Base-by-base conservation (phyloP, 2,888 invertebrate genomes). In the Torymus auratus region DNA sequence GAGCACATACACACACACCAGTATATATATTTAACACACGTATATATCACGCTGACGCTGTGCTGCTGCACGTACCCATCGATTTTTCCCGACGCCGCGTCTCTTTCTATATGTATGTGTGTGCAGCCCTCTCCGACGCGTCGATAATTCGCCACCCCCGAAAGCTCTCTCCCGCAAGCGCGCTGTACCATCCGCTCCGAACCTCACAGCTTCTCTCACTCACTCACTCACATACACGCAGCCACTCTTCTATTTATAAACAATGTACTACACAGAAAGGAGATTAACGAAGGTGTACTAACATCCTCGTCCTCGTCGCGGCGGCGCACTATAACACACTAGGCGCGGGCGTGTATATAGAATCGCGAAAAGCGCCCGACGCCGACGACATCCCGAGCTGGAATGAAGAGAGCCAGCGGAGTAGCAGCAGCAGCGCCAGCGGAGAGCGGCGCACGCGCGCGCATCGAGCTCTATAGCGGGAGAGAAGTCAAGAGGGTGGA, bases 311-410 rank as follows among this genome's bases (percentile, higher is more conserved):
- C 41, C 1, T 41, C 41, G 41, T 41, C 41, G 7, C 7, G 41
- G 7, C 7, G 3, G 5, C 41, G 7, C 41, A 7, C 41, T 5
- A 10, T n/a, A n/a, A n/a, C 41, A 10, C 41, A 41, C 7, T 7
- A 41, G 41, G 41, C 41, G 41, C 41, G 41, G 41, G 41, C 41
- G 41, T 5, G 41, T 41, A 41, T 28, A 28, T 41, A 7, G 41
- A 41, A 41, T 41, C 41, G 41, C 41, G 7, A 41, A 41, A 41
- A 41, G 50, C 68, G 17, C 13, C 67, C 72, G 72, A 53, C 53
- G 82, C 83, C 75, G 73, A 65, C 81, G 69, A 81, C 83, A 81
- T 83, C 82, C 80, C 83, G 81, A 72, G 76, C 78, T 62, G 68
- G 76, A 78, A 80, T 78, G 82, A n/a, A n/a, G n/a, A n/a, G n/a